Evolutionary conservation across 2,888 invertebrate genomes (phyloP).

Genomic region (Drosophila vallismaia): DNA sequence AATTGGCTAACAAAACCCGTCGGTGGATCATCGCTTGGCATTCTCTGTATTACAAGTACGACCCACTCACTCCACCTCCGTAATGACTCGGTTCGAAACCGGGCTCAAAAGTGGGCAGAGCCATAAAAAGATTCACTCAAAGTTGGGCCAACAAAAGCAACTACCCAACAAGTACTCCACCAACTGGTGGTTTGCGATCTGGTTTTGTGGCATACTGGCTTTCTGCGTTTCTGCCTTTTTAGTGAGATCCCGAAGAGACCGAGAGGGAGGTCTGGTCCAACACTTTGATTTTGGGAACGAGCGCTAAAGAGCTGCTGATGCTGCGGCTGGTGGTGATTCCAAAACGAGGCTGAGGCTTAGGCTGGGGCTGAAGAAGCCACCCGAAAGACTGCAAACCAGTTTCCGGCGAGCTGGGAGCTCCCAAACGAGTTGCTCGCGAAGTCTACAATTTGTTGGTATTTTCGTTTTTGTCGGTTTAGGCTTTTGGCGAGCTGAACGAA

Average conservation of each 20-base stretch:
- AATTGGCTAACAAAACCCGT: constrained; percentile 45
- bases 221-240: constrained; percentile 2
- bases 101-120: constrained; percentile 70
- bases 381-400: constrained; percentile 62
- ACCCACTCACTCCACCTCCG: constrained; percentile 33
- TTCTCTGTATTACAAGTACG: constrained; percentile 9
- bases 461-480: constrained; percentile 19
- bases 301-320: constrained; percentile 79
- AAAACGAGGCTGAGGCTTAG: constrained; percentile 39
- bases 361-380: constrained; percentile 27
- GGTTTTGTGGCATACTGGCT: constrained; percentile 11
- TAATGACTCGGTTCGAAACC: constrained; percentile 31
- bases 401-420: constrained; percentile 32
- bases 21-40: constrained; percentile 40
- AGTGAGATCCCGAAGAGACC: neutral
- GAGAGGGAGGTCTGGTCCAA: constrained; percentile 66
- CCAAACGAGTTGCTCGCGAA: constrained; percentile 70
- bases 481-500: constrained; percentile 73
- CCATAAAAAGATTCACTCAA: constrained; percentile 71
- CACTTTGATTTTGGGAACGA: constrained; percentile 73
- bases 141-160: constrained; percentile 29
- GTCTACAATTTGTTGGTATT: constrained; percentile 32
- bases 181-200: constrained; percentile 14
- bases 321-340: constrained; percentile 51
- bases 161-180: constrained; percentile 38